A percentile compares a stretch with the other conserved stretches of the same genome.
These are phyloP conservation scores for Dolichomitus sp. DNA, from an alignment of 2,888 invertebrate genomes.

Conservation along the genomic window DNA sequence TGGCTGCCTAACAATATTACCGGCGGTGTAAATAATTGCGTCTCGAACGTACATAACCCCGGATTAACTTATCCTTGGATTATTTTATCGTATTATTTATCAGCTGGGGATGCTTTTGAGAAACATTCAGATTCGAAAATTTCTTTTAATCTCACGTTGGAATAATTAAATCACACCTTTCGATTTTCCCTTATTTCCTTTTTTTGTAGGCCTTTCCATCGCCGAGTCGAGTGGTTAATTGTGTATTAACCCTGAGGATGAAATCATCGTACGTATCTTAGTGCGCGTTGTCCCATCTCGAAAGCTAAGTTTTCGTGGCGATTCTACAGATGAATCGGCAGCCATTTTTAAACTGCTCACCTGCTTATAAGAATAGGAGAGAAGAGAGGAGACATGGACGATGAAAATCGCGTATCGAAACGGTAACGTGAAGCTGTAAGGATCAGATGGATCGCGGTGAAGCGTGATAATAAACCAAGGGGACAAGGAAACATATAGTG, in stretches of 20 bases:
- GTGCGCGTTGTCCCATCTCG: conserved; percentile 49
- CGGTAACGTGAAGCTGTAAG: conserved; percentile 73
- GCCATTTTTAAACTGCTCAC: conserved; percentile 84
- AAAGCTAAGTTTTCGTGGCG: conserved; percentile 60
- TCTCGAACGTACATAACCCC: no score
- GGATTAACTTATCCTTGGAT: no score
- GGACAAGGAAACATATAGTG: conserved; percentile 1
- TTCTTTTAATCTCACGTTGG: no score
- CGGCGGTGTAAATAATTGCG: no score
- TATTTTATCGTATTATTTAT: no score
- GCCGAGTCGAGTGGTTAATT: background rate
- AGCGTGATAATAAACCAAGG: conserved; percentile 55
- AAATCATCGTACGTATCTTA: background rate
- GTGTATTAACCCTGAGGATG: background rate
- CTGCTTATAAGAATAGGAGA: conserved; percentile 74
- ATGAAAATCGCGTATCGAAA: conserved; percentile 69
- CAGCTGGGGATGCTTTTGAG: no score
- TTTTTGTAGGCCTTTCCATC: background rate
- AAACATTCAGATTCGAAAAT: no score
- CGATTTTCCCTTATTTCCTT: background rate
- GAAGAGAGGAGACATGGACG: conserved; percentile 71
- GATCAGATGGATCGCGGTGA: conserved; percentile 71
- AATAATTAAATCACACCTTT: no score
- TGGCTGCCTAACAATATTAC: no score
- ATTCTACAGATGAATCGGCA: conserved; percentile 74